Evolutionary conservation across 2,113 vertebrate species (phyloP).

Genomic region (Thalassarche chlororhynchos): DNA sequence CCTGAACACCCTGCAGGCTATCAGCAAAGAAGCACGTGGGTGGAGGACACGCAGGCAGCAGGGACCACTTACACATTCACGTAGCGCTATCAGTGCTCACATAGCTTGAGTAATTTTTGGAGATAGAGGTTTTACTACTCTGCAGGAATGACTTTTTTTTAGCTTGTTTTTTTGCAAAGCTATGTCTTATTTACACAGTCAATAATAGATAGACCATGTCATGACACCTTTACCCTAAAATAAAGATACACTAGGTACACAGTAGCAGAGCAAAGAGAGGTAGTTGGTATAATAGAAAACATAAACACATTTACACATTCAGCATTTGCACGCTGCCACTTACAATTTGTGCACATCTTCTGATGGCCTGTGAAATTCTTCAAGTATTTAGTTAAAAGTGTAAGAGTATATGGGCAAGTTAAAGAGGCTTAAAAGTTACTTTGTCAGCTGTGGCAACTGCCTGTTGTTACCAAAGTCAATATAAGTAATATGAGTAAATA

Average conservation of each 20-base stretch:
- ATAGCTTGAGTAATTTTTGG: background rate
- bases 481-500: background rate
- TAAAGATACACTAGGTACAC: background rate
- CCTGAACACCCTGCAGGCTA: background rate
- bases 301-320: background rate
- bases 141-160: background rate
- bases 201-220: background rate
- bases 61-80: background rate
- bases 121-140: background rate
- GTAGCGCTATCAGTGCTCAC: background rate
- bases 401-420: background rate
- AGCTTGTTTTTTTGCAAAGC: background rate
- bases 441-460: background rate
- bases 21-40: background rate
- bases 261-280: background rate
- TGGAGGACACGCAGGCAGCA: fast-evolving
- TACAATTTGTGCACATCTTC: background rate
- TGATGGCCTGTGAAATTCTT: background rate
- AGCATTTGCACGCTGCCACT: background rate
- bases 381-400: background rate
- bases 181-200: background rate
- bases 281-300: background rate
- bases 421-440: background rate
- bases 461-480: background rate
- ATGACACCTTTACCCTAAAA: background rate